A percentile compares a stretch with the other conserved stretches of the same genome.
Conservation (phyloP, 2,113 vertebrate species). For the Corydoras sp. region DNA sequence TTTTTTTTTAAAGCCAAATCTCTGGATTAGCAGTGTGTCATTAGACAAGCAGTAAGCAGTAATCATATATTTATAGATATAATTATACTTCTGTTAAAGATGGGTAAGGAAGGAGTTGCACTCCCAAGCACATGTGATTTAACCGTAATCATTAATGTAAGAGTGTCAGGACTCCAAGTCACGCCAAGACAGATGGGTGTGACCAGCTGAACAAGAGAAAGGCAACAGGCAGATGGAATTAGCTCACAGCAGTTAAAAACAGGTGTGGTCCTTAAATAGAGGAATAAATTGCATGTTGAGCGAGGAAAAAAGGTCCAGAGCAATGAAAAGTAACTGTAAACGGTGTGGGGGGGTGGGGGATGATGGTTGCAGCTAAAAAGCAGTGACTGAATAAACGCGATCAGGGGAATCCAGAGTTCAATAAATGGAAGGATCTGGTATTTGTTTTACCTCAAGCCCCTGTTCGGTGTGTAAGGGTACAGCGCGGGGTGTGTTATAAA, state of each 20-base stretch:
- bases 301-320: too few relatives aligned
- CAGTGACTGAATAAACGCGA: too few relatives aligned
- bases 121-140: neutral
- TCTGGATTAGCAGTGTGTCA: constrained; percentile 23
- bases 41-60: constrained; percentile 21
- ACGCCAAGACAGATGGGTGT: constrained; percentile 53
- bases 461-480: constrained; percentile 53
- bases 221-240: constrained; percentile 61
- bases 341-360: too few relatives aligned
- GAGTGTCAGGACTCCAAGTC: constrained; percentile 12
- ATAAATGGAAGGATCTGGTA: neutral
- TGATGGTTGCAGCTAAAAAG: too few relatives aligned
- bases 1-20: constrained; percentile 7
- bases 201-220: constrained; percentile 56
- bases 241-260: constrained; percentile 54
- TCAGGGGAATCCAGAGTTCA: neutral
- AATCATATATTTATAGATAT: constrained; percentile 22
- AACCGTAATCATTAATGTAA: constrained; percentile 22
- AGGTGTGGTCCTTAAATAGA: constrained; percentile 59
- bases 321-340: too few relatives aligned
- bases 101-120: neutral
- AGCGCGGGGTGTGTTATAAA: constrained; percentile 70
- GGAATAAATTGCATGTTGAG: constrained; percentile 19
- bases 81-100: constrained; percentile 27
- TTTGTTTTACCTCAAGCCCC: constrained; percentile 58